Conservation (phyloP, 1,140 invertebrate species). For the Sitobion miscanthi region DNA sequence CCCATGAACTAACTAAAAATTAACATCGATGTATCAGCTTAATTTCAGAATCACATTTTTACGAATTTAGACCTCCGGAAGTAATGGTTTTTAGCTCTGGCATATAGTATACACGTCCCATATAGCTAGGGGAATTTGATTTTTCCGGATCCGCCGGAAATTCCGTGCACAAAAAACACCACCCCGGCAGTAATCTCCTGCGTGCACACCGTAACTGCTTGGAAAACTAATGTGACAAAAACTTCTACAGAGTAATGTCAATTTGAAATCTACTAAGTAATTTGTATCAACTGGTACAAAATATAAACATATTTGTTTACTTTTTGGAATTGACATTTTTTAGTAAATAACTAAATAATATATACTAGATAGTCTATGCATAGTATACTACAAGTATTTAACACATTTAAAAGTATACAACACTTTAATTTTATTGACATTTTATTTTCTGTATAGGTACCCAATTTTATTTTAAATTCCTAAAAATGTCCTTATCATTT, state of each 20-base stretch:
- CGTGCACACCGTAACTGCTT: background rate
- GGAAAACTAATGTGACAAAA: background rate
- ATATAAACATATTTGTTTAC: background rate
- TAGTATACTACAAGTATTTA: too few relatives aligned
- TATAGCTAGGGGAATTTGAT: constrained; percentile 35
- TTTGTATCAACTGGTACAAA: background rate
- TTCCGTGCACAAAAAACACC: constrained; percentile 29
- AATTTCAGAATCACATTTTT: background rate
- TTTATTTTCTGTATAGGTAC: background rate
- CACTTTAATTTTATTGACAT: background rate
- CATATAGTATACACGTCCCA: background rate
- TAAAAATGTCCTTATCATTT: background rate
- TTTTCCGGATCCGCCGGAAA: constrained; percentile 51
- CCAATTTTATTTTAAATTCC: background rate
- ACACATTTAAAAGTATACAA: background rate
- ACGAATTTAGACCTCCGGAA: background rate
- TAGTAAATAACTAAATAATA: background rate
- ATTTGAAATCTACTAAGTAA: background rate
- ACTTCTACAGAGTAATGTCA: background rate
- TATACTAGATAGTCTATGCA: too few relatives aligned
- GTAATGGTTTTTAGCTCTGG: constrained; percentile 12
- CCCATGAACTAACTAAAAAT: background rate
- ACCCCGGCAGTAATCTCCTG: background rate
- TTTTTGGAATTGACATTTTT: background rate
- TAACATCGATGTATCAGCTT: background rate